Evolutionary conservation across 2,888 invertebrate genomes (phyloP), one percentile per base, ranked within the genome.

Genomic region (Punctoribates punctum): DNA sequence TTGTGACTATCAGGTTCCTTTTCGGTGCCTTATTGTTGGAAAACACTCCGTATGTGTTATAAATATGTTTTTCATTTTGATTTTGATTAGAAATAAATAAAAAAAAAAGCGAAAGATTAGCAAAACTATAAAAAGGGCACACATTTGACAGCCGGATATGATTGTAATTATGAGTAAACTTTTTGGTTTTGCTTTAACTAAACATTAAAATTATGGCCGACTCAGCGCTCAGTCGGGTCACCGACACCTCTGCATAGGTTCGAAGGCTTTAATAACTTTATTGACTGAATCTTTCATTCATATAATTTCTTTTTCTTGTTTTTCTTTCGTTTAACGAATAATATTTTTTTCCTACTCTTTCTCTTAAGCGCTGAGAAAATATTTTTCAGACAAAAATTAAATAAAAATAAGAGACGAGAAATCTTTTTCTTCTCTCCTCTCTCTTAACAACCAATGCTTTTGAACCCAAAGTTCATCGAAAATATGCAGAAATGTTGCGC

Each of bases 101-200:
- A 38, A 65, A 17, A 65, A 38, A 65, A n/a, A 65, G 34, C 17
- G 34, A 65, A 20, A 38, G n/a, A 57, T 57, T 57, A 57, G 20
- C 1, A 13, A 25, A 23, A 57, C n/a, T 23, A 25, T 25, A 23
- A 23, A 57, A 42, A 42, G 13, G 42, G 25, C 57, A 51, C 20
- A 51, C 57, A 57, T 65, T 65, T 34, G 65, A 65, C 65, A 23
- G 38, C 65, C 65, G 65, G 65, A 65, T 65, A 65, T 65, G 65
- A 65, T 65, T 34, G 38, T 65, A 65, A 65, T 65, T 65, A 65
- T 65, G 38, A 65, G 17, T 34, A 23, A 1, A 23, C 11, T 57
- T n/a, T 51, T 51, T 51, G 13, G 5, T 57, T 57, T 13, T 23
- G 23, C 25, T 65, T 17, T 23, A 65, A 29, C 15, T 34, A 29